Evolutionary conservation across 2,888 invertebrate genomes (phyloP), one percentile per base, ranked within the genome.

Genomic region (Carcina quercana): DNA sequence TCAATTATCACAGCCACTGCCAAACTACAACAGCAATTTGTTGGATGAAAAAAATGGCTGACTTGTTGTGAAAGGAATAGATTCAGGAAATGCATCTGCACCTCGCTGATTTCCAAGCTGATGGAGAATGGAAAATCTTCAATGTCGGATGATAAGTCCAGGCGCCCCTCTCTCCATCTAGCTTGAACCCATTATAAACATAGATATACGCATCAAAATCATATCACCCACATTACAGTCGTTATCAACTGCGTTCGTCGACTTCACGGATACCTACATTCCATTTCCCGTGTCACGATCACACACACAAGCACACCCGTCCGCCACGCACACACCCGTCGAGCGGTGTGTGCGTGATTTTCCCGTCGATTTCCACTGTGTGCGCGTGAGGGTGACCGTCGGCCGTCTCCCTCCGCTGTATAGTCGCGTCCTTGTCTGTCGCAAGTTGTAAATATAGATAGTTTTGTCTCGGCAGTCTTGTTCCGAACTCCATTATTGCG

Each of bases 401-500:
- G 33, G 38, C 37, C 35, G 25, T 32, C 35, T 30, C 28, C 6
- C 11, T 48, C 46, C 37, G 38, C 19, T 7, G 22, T 15, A 26
- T 35, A 19, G 34, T 36, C 32, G 17, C 28, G 32, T 49, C 50
- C 33, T 45, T 41, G 34, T 57, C 66, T 46, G 35, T 43, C 53
- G 49, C 55, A 36, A 40, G 43, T 43, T 42, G 35, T 37, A 44
- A 44, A 47, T 63, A 59, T 56, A 58, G 57, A 53, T 62, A 54
- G 55, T 52, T n/a, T 55, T 31, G 52, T 46, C 22, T 33, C 17
- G 10, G 14, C 38, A 48, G 37, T 49, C 51, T 53, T 60, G 60
- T 60, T 59, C 55, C 53, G 50, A 58, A 63, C 66, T 67, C 68
- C 62, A 74, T 75, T 73, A 74, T 66, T 60, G 60, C 66, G 58